A percentile compares a stretch with the other conserved stretches of the same genome.
Conservation (phyloP, 2,888 invertebrate genomes). For the Therioaphis trifolii region DNA sequence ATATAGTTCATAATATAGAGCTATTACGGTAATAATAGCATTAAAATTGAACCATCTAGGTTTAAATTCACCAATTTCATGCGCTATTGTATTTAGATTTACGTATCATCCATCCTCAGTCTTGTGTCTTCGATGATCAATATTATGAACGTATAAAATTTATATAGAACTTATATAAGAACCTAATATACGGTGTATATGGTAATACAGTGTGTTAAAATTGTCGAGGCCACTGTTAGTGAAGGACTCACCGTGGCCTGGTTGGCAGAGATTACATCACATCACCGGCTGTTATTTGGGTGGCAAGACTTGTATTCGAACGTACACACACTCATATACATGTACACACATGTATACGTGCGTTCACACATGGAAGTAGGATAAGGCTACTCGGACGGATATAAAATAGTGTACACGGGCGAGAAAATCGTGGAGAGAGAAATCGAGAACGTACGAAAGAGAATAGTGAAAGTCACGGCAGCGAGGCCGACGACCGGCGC, state of each 20-base stretch:
- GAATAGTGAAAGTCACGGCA: conserved; percentile 56
- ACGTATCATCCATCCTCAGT: no score
- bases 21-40: no score
- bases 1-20: no score
- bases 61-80: no score
- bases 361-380: conserved; percentile 20
- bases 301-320: background rate
- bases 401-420: no score
- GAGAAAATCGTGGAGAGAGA: conserved; percentile 29
- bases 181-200: no score
- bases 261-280: background rate
- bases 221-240: background rate
- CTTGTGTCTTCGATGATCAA: no score
- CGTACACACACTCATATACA: background rate
- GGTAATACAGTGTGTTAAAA: no score
- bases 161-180: no score
- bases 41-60: no score
- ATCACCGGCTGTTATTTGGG: background rate
- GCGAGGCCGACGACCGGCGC: conserved; percentile 59
- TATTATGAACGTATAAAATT: no score
- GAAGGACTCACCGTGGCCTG: background rate
- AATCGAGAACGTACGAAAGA: conserved; percentile 35
- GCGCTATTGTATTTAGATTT: no score
- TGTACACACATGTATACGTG: background rate
- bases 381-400: conserved; percentile 23